Percentiles rank a stretch among this genome's conserved stretches.
Evolutionary conservation across 2,113 vertebrate species (phyloP).

Genomic region (Colossoma macropomum): DNA sequence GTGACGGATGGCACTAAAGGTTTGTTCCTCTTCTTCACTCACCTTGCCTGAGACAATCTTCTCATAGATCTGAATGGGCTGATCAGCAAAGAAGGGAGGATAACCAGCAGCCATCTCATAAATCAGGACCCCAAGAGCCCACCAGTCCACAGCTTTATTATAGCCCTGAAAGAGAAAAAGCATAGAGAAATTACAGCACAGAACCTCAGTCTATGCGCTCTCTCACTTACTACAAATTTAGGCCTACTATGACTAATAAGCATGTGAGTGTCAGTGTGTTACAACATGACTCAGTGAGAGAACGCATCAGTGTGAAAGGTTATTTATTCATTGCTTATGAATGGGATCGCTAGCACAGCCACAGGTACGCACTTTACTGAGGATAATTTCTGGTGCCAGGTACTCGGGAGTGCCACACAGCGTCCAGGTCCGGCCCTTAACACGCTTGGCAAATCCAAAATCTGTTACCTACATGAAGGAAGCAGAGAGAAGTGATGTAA

Average conservation of each 20-base stretch:
- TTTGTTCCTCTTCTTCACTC: slow-evolving; percentile 48
- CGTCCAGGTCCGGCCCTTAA: slow-evolving; percentile 94
- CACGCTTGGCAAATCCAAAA: slow-evolving; percentile 94
- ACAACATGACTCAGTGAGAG: background rate
- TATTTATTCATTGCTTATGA: background rate
- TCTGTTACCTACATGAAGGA: slow-evolving; percentile 85
- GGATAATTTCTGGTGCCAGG: slow-evolving; percentile 92
- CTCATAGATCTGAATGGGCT: slow-evolving; percentile 96
- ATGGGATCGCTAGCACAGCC: background rate
- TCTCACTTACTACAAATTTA: background rate
- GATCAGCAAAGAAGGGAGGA: slow-evolving; percentile 93
- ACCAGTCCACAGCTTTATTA: slow-evolving; percentile 97
- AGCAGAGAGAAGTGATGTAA: background rate
- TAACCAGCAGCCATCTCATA: slow-evolving; percentile 96
- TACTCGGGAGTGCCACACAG: slow-evolving; percentile 93
- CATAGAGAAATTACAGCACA: background rate
- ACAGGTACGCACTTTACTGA: slow-evolving; percentile 83
- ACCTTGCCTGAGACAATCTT: slow-evolving; percentile 97
- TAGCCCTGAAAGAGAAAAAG: slow-evolving; percentile 79
- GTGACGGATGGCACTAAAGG: background rate
- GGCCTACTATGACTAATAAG: background rate
- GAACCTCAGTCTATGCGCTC: background rate
- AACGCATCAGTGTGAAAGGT: background rate
- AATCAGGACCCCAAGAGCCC: slow-evolving; percentile 93
- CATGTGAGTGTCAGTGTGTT: background rate